Conservation (phyloP, 2,113 vertebrate species). For the Calidris pygmaea region DNA sequence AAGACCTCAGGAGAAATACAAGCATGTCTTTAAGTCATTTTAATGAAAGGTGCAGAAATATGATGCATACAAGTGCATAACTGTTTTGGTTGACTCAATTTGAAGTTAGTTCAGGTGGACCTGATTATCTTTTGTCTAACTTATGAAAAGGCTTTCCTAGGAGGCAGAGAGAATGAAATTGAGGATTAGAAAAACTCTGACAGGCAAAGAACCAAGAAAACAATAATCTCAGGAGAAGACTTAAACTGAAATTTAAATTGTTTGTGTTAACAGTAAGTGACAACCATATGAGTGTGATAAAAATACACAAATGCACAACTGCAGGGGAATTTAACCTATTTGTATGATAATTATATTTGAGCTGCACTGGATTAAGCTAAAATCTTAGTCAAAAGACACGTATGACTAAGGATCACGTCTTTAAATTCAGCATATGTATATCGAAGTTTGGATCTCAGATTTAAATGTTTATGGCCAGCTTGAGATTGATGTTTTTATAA, state of each 20-base stretch:
- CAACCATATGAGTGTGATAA: neutral
- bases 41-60: neutral
- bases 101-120: slow-evolving; percentile 14
- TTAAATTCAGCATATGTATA: neutral
- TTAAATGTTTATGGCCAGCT: neutral
- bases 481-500: neutral
- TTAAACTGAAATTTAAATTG: neutral
- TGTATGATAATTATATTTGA: neutral
- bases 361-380: neutral
- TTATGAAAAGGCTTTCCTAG: neutral
- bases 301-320: neutral
- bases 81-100: neutral
- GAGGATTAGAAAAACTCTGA: neutral
- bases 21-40: neutral
- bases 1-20: neutral
- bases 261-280: neutral
- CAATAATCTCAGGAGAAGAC: neutral
- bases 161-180: neutral
- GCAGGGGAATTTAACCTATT: neutral
- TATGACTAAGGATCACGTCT: neutral
- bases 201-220: neutral
- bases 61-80: neutral
- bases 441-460: neutral
- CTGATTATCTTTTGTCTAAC: neutral
- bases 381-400: neutral